A percentile compares a stretch with the other conserved stretches of the same genome.
Evolutionary conservation across 2,113 vertebrate species (phyloP).

Genomic region (Lycaon pictus): DNA sequence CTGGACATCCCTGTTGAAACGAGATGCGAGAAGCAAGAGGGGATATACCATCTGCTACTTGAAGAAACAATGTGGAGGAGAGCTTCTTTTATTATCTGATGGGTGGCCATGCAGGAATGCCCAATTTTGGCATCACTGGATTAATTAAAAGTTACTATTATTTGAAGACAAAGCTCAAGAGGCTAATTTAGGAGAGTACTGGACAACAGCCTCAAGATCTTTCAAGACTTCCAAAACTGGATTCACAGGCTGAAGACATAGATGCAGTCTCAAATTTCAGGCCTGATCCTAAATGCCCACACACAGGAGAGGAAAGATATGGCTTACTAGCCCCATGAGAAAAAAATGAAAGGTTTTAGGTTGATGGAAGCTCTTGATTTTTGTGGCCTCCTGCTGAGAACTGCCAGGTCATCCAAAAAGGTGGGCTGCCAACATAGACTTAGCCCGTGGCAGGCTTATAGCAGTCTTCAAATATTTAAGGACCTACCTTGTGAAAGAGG

Average conservation of each 20-base stretch:
- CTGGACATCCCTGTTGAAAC: conserved; percentile 38
- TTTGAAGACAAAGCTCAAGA: conserved; percentile 25
- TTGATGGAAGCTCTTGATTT: not conserved
- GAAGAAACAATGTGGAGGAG: not conserved
- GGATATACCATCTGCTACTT: not conserved
- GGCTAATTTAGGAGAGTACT: not conserved
- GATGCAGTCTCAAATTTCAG: not conserved
- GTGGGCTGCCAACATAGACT: not conserved
- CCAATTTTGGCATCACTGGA: not conserved
- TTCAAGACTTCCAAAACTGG: not conserved
- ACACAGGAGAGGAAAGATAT: not conserved
- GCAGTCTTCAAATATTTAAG: not conserved
- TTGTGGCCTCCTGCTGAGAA: not conserved
- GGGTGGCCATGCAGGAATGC: not conserved
- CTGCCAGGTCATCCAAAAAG: not conserved
- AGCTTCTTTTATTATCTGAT: not conserved
- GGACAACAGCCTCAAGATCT: not conserved
- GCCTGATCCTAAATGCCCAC: not conserved
- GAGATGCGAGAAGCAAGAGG: conserved; percentile 10
- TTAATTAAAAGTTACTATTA: conserved; percentile 37
- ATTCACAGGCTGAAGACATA: not conserved
- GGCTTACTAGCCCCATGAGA: not conserved
- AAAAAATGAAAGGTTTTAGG: not conserved
- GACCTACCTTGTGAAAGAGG: not conserved
- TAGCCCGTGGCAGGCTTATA: not conserved